phyloP scores from a whole-genome alignment of 1,140 invertebrate genomes.

The Listronotus oregonensis region DNA sequence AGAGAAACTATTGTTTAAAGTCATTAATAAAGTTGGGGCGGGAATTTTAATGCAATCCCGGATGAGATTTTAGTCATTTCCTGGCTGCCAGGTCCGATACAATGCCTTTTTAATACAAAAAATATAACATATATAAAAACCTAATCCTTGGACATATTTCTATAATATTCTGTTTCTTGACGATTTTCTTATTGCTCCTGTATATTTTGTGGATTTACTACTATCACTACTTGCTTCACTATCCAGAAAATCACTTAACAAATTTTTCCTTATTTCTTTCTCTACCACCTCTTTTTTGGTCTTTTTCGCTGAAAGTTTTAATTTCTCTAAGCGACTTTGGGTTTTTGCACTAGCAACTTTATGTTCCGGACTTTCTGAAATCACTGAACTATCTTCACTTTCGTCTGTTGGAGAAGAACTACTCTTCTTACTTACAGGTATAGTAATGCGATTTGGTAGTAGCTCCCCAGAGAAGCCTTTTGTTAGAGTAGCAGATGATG shows the following conservation, averaged over 20 bases:
- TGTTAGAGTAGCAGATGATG: too few relatives aligned
- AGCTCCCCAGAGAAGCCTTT: background rate
- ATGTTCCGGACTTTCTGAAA: constrained; percentile 6
- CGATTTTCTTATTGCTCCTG: background rate
- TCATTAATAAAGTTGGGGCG: too few relatives aligned
- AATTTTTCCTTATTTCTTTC: background rate
- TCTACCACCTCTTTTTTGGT: background rate
- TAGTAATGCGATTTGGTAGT: background rate
- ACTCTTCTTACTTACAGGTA: background rate
- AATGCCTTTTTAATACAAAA: too few relatives aligned
- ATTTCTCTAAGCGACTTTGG: background rate
- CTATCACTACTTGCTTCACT: background rate
- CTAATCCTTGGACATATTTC: background rate
- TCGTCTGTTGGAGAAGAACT: background rate
- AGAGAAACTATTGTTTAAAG: too few relatives aligned
- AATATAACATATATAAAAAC: too few relatives aligned
- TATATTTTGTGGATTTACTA: background rate
- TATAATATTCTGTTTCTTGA: background rate
- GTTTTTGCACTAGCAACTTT: background rate
- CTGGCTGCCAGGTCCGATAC: too few relatives aligned
- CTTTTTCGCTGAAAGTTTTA: constrained; percentile 8
- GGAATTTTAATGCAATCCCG: too few relatives aligned
- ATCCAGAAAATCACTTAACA: background rate
- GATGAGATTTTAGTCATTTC: too few relatives aligned
- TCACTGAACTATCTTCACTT: background rate